Evolutionary conservation across 2,113 vertebrate genomes (phyloP).

Genomic region (Pampusana beccarii): DNA sequence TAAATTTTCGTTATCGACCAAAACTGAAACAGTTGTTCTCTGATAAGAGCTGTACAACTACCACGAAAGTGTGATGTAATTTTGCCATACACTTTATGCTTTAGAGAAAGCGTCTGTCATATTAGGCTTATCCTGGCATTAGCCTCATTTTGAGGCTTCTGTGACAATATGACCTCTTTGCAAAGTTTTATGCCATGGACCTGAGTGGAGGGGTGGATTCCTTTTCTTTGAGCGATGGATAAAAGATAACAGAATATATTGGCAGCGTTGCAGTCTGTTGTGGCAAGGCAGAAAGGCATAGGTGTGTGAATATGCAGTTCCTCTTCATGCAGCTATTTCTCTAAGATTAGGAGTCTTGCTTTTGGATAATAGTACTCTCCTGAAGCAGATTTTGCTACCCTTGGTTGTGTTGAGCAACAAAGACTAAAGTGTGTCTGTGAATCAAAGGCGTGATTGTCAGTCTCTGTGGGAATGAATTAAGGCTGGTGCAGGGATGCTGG

Average conservation of each 20-base stretch:
- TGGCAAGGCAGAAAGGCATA: background rate
- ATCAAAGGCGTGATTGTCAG: background rate
- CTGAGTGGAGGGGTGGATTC: background rate
- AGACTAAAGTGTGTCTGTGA: background rate
- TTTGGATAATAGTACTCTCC: background rate
- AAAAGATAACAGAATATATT: background rate
- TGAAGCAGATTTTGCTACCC: background rate
- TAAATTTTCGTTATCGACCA: background rate
- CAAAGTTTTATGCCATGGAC: background rate
- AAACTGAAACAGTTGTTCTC: background rate
- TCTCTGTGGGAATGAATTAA: background rate
- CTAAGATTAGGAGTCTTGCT: background rate
- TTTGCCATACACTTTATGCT: background rate
- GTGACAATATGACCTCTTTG: background rate
- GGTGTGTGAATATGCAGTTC: background rate
- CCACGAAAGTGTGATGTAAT: background rate
- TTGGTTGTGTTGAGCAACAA: background rate
- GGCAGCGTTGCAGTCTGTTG: background rate
- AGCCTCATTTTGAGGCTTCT: background rate
- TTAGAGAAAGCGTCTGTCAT: fast-evolving
- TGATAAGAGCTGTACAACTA: background rate
- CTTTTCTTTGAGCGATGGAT: background rate
- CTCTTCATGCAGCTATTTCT: background rate
- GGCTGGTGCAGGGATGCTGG: background rate
- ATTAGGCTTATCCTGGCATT: background rate